Evolutionary conservation across 2,797 vertebrate species (phyloP), one percentile per base, ranked within the genome.

Genomic region (Falco berigora): DNA sequence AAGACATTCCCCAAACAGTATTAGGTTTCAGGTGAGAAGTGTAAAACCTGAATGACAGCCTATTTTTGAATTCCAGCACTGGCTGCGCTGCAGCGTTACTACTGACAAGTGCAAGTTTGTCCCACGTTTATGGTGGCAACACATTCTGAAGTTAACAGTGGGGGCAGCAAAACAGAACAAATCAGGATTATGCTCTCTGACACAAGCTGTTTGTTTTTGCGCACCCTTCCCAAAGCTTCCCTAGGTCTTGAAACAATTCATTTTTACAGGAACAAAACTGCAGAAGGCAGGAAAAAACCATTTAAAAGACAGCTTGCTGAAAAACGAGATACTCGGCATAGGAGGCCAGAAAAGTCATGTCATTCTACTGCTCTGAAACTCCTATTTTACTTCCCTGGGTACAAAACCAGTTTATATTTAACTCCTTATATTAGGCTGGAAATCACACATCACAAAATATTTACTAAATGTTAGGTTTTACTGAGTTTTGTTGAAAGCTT

Each of bases 1-100:
- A 79, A 63, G 77, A 64, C 40, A 66, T 77, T 83, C 88, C 74
- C 91, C 79, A 56, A 79, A 72, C 28, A 84, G 49, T 30, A 64
- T 20, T 46, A 42, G 44, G 50, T 81, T 88, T 89, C 42, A 81
- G 59, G 55, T 25, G 61, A 77, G 88, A 86, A 85, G 42, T 14
- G 36, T 77, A 94, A 91, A 95, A 90, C 56, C 58, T 92, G 86
- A 94, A 20, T 63, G 90, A 89, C 76, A 53, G 69, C 74, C 79
- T 83, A 62, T 77, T 90, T 91, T 92, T 90, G 76, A 91, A 67
- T 58, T 53, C 47, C 63, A 76, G 73, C 23, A 34, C 44, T 40
- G n/a, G 46, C 28, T 71, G 53, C n/a, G 12, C 72, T 77, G 62
- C 40, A 78, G 36, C 24, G 34, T n/a, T 68, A 38, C 71, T 74